Base-by-base conservation (phyloP, 2,797 vertebrate species). In the Philypnodon macrostomus region DNA sequence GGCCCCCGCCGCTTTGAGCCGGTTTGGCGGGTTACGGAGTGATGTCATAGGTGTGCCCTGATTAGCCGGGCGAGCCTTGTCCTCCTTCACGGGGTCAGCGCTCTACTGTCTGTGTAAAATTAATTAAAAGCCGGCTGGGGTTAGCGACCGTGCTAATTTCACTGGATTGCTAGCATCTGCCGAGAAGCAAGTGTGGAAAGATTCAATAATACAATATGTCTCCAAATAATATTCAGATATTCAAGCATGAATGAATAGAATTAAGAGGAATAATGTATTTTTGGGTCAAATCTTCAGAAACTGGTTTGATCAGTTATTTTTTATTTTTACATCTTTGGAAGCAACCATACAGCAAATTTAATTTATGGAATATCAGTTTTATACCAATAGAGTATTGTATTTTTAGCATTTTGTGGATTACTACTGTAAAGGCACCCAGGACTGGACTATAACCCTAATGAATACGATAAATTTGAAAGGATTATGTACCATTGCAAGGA, bases 111-210 rank as follows among this genome's bases (percentile, higher is more conserved):
- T 75, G 73, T 84, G 84, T 79, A 60, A 89, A 89, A 88, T 87
- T 85, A 90, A 90, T 91, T 88, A 84, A 87, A 89, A 86, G 63
- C 67, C 47, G 75, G 61, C 78, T 30, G 65, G 59, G 82, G 79
- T 85, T 61, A 79, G 69, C 54, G 74, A 73, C 79, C 21, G 17
- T 15, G 27, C 71, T 79, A 77, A 80, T 85, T 75, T 67, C 60
- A 49, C 62, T 67, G 61, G 42, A 68, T 63, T 59, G 23, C 35
- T n/a, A 73, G 71, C 75, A 76, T 73, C 70, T 81, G 76, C 63
- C 39, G 21, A 13, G 39, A 23, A 15, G 39, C n/a, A 10, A 41
- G 39, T 45, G 58, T 49, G 58, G 50, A 59, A 42, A 15, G 41
- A 27, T 13, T 8, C 13, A 18, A 30, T 24, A 46, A 16, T 31